Evolutionary conservation across 92 coral and sea anemone genomes (phyloP), one percentile per base, ranked within the genome.

Genomic region (Galaxea fascicularis): DNA sequence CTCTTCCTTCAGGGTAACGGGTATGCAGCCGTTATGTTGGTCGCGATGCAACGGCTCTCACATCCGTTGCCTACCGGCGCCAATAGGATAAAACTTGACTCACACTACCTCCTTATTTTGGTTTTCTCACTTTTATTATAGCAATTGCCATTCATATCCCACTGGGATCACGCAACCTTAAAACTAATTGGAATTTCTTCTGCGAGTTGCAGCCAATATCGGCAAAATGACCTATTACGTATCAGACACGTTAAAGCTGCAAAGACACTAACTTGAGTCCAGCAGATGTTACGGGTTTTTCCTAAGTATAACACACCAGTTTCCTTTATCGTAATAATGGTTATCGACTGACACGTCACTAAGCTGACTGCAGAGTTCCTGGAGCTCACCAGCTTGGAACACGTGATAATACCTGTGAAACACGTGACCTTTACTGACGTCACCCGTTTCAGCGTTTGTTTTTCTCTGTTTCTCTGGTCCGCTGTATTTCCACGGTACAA

Each of bases 331-430:
- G 88, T 95, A 94, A 49, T 95, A 97, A 64, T 70, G 75, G 39
- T 92, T 89, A 70, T 86, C 87, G 67, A 90, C 85, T 27, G 73
- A 82, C 54, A 91, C 92, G 78, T 91, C 58, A 67, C 71, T 81
- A 56, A 97, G 82, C 35, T 87, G 87, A 28, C 89, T 72, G 51
- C 99, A 97, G 82, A 95, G 90, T 52, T 78, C 87, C 71, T 65
- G 82, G 76, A 97, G 88, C 72, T 97, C 99, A 64, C 96, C 93
- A 78, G 93, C 97, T 72, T 91, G 91, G 75, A 91, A 95, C 79
- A 97, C 98, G 90, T 97, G 99, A 83, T 96, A 97, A 86, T 88
- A 97, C 57, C 99, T 88, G 78, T 97, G 99, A 82, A 71, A 97
- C 87, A 97, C 98, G 72, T 64, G 90, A 76, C 87, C 88, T 28